Base-by-base conservation (phyloP, 2,888 invertebrate species). In the Incurvaria masculella region DNA sequence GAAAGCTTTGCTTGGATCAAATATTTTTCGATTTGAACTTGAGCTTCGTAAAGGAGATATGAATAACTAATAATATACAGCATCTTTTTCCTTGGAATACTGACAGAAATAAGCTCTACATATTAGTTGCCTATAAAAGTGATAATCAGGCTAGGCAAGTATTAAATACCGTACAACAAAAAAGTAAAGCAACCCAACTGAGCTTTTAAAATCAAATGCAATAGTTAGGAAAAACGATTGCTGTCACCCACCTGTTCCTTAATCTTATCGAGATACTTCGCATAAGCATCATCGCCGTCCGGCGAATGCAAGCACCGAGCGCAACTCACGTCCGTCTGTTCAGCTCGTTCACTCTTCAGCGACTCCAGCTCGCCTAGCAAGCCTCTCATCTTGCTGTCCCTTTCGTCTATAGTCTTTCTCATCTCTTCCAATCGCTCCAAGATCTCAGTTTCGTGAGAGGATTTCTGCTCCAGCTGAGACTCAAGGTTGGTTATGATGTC, bases 401-500 rank as follows among this genome's bases (percentile, higher is more conserved):
- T 72, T 8, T 82, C 80, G 2, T 81, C 75, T 49, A 83, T 80
- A 1, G 83, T 74, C 42, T 68, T 66, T 56, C 74, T 79, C 65
- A 85, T 73, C 48, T 79, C 72, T 47, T 79, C 74, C 19, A 84
- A 76, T 62, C 88, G 84, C 55, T 72, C 73, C 49, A 84, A 66
- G 27, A 87, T 78, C 47, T 85, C 81, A 1, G 68, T 64, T 60
- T 91, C 90, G 43, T 81, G 80, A 0, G 78, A 67, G 0, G 79
- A 72, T 61, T 88, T 89, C 11, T 79, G 72, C 61, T 90, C 88
- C 1, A 92, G 68, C 61, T 93, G 90, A 1, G 73, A 72, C 62
- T 94, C 94, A 39, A 92, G 67, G 55, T 89, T 89, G 1, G 83
- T 76, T 46, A 94, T 89, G 46, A 92, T 87, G 50, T 93, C 91